Percentiles rank a stretch among this genome's conserved stretches.
Evolutionary conservation across 2,888 invertebrate genomes (phyloP).

Genomic region (Macaria liturata): DNA sequence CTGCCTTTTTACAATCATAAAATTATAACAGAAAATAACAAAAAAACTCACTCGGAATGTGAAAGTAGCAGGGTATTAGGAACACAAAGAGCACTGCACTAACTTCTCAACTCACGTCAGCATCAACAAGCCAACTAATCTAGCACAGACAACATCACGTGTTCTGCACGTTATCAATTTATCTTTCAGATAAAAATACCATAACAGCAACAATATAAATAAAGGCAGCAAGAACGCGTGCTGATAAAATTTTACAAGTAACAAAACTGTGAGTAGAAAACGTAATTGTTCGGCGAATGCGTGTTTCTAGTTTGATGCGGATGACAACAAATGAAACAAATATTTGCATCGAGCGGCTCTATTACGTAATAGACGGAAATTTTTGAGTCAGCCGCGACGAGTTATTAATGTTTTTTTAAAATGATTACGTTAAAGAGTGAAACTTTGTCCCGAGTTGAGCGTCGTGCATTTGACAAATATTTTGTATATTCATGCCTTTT

Average conservation of each 20-base stretch:
- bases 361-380: slow-evolving; percentile 5
- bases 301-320: not conserved
- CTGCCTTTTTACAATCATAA: not conserved
- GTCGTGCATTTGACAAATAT: not conserved
- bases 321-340: slow-evolving; percentile 5
- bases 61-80: slow-evolving; percentile 8
- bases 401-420: slow-evolving; percentile 3
- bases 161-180: slow-evolving; percentile 35
- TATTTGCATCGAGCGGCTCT: slow-evolving; percentile 1
- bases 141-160: slow-evolving; percentile 25
- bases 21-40: slow-evolving; percentile 9
- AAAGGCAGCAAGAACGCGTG: slow-evolving; percentile 14
- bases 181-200: slow-evolving; percentile 35
- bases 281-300: not conserved
- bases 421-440: not conserved
- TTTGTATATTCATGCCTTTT: slow-evolving; percentile 4
- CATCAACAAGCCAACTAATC: slow-evolving; percentile 36
- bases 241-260: not conserved
- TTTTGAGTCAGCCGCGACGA: not conserved
- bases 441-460: too few relatives aligned
- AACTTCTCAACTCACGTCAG: slow-evolving; percentile 8
- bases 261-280: not conserved
- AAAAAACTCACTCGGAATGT: slow-evolving; percentile 48
- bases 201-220: slow-evolving; percentile 31
- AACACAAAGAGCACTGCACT: slow-evolving; percentile 12